Evolutionary conservation across 2,888 invertebrate genomes (phyloP), one percentile per base, ranked within the genome.

Genomic region (Reticulitermes lucifugus): DNA sequence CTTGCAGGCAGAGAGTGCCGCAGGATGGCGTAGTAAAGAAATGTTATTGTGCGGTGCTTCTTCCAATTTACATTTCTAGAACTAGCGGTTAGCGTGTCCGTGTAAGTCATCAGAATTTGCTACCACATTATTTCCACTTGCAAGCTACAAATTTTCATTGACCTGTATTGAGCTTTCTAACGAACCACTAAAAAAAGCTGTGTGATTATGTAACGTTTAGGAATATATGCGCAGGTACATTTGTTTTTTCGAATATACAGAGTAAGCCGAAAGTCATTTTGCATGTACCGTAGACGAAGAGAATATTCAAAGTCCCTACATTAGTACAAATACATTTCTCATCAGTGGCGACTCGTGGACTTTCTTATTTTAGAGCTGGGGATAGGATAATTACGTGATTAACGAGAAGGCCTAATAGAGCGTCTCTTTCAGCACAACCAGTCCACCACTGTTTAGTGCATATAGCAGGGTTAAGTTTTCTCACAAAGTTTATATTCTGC

Each of bases 31-130:
- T 12, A 65, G 25, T n/a, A 65, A 65, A 65, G 65, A 65, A 73
- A 73, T 41, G 35, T 73, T 73, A 41, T 73, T 73, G 73, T 35
- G 35, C 35, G 41, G 35, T 21, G 29, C 41, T 73, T 73, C 73
- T 35, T 73, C 73, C 73, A 29, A 5, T 73, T 73, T 73, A 73
- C 73, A 41, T 73, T 73, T 73, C 35, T 29, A 41, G 41, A 18
- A 6, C 35, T 41, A 5, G 41, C 18, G 41, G 41, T 73, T 73
- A 41, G 10, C 29, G 14, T 22, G 12, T 41, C 41, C 3, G 21
- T 73, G 18, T 73, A 73, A 35, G 0, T 73, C 73, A 41, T 7
- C 21, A 41, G 73, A 41, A 73, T 41, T 25, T 35, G 0, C 41
- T 73, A n/a, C 12, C 41, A 41, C 41, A 73, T 25, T 18, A 18